A percentile compares a stretch with the other conserved stretches of the same genome.
These are phyloP conservation scores for Sicus ferrugineus DNA, from an alignment of 2,888 invertebrate species.

Conservation along the genomic window DNA sequence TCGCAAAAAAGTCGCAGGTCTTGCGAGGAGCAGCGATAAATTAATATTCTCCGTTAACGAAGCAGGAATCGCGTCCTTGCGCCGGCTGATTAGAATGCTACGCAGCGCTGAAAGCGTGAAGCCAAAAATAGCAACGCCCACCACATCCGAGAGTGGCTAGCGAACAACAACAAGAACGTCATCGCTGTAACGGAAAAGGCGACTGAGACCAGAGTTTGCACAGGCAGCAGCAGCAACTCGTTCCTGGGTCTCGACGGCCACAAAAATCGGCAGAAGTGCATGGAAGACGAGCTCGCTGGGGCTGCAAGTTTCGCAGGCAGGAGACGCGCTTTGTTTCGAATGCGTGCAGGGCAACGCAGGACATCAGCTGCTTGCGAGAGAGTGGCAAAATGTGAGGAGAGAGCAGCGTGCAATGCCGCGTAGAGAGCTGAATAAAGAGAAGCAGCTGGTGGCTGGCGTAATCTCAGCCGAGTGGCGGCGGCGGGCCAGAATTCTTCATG, in stretches of 20 bases:
- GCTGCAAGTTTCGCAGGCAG: neutral
- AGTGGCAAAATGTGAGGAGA: neutral
- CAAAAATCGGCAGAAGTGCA: neutral
- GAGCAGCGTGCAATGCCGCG: neutral
- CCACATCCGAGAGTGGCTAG: too few relatives aligned
- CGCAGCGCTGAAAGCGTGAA: neutral
- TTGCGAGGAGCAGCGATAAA: too few relatives aligned
- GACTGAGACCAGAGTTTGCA: neutral
- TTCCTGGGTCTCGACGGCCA: neutral
- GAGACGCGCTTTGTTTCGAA: conserved; percentile 34
- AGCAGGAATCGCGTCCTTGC: neutral
- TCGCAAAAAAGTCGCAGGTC: too few relatives aligned
- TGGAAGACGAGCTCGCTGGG: neutral
- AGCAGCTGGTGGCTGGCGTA: neutral
- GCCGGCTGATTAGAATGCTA: neutral
- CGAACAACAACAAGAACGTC: neutral
- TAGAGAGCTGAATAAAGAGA: neutral
- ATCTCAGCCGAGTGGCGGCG: conserved; percentile 14
- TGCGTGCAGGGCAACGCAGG: neutral
- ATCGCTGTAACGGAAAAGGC: neutral
- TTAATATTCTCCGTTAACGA: too few relatives aligned
- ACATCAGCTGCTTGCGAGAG: conserved; percentile 34
- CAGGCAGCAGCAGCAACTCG: neutral
- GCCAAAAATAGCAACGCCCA: too few relatives aligned
- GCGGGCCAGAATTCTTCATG: too few relatives aligned